Conservation (phyloP, 1,140 invertebrate genomes). For the Lineus longissimus region DNA sequence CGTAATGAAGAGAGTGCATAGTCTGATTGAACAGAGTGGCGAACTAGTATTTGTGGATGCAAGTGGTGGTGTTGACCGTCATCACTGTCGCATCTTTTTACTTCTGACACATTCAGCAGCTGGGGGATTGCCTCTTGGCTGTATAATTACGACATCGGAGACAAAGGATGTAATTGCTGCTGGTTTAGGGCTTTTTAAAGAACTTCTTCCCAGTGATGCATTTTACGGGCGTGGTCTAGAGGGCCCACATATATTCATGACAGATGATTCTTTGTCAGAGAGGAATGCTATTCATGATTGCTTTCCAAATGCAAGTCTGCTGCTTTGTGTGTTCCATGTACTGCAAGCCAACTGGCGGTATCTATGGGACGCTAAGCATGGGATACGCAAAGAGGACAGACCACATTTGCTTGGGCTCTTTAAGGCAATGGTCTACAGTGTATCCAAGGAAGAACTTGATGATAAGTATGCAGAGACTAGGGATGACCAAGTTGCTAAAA, state of each 20-base stretch:
- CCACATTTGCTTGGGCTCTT: background rate
- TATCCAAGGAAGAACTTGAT: background rate
- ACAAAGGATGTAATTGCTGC: background rate
- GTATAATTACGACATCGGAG: background rate
- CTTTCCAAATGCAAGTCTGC: background rate
- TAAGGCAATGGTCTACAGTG: background rate
- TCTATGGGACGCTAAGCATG: background rate
- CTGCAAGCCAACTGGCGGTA: background rate
- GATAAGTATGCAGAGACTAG: background rate
- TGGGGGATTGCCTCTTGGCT: background rate
- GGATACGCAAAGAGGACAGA: background rate
- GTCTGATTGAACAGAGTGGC: background rate
- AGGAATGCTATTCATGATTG: background rate
- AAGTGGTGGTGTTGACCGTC: background rate
- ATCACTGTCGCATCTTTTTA: background rate
- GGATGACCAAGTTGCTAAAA: background rate
- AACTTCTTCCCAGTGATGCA: background rate
- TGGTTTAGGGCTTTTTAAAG: background rate
- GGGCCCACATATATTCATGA: background rate
- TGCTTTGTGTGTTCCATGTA: conserved; percentile 2
- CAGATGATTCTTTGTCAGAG: background rate
- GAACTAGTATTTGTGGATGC: conserved; percentile 2
- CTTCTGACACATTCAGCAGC: background rate
- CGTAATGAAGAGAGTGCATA: background rate
- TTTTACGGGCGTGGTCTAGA: background rate